Conservation (phyloP, 2,113 vertebrate species). For the Hippoglossus stenolepis region DNA sequence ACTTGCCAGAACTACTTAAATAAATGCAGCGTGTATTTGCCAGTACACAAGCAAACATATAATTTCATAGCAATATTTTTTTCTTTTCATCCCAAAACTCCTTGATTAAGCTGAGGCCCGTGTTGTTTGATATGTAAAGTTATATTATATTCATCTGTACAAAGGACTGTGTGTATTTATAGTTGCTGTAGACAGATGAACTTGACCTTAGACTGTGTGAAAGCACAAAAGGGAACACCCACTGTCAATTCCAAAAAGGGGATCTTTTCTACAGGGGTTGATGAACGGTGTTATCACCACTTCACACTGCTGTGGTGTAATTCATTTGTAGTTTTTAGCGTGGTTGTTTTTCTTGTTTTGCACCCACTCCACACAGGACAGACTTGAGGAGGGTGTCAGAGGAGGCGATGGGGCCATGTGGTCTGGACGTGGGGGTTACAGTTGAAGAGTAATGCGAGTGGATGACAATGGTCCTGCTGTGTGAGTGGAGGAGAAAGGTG, state of each 20-base stretch:
- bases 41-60: constrained; percentile 7
- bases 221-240: neutral
- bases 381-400: constrained; percentile 43
- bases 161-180: neutral
- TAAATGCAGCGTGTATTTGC: neutral
- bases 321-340: neutral
- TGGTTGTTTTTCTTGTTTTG: neutral
- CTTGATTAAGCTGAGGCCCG: neutral
- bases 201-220: constrained; percentile 22
- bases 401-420: constrained; percentile 38
- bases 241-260: neutral
- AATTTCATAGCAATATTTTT: neutral
- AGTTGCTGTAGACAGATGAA: neutral
- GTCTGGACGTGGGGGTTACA: constrained; percentile 57
- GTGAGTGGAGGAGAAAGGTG: constrained; percentile 55
- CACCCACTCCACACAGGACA: neutral
- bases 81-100: neutral
- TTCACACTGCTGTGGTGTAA: no score
- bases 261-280: neutral
- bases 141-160: neutral
- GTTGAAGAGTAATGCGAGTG: constrained; percentile 26
- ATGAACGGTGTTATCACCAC: neutral
- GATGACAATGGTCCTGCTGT: constrained; percentile 76
- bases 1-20: neutral
- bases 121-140: neutral